A percentile compares a stretch with the other conserved stretches of the same genome.
Conservation (phyloP, 1,140 invertebrate genomes). For the Calliopsis andreniformis region DNA sequence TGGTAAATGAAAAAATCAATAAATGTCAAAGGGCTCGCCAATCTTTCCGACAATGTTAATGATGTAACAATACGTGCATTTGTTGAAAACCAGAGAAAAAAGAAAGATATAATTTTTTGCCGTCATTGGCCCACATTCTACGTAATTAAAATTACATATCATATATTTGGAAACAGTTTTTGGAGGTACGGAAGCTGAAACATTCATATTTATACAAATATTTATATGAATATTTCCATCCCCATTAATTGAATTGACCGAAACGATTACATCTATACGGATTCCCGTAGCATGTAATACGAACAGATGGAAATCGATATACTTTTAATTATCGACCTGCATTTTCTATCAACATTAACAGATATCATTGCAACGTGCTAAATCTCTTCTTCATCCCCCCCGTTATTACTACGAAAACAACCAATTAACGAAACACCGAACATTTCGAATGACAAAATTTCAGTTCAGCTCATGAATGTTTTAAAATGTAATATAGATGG, state of each 20-base stretch:
- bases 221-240: conserved; percentile 12
- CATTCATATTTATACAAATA: no score
- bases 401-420: not conserved
- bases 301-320: not conserved
- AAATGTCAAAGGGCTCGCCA: no score
- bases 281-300: conserved; percentile 20
- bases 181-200: not conserved
- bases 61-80: no score
- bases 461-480: no score
- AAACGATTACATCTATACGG: conserved; percentile 21
- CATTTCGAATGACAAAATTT: no score
- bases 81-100: no score
- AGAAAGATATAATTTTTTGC: not conserved
- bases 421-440: not conserved
- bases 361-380: no score
- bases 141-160: not conserved
- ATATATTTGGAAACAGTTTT: not conserved
- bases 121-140: not conserved
- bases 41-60: no score
- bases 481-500: no score
- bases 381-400: not conserved
- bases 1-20: no score
- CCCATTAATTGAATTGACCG: conserved; percentile 31
- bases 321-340: conserved; percentile 37
- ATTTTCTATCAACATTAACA: not conserved